Percentiles rank a stretch among this genome's conserved stretches.
These are phyloP conservation scores for Podocnemis expansa DNA, from an alignment of 2,113 vertebrate species.

Conservation along the genomic window DNA sequence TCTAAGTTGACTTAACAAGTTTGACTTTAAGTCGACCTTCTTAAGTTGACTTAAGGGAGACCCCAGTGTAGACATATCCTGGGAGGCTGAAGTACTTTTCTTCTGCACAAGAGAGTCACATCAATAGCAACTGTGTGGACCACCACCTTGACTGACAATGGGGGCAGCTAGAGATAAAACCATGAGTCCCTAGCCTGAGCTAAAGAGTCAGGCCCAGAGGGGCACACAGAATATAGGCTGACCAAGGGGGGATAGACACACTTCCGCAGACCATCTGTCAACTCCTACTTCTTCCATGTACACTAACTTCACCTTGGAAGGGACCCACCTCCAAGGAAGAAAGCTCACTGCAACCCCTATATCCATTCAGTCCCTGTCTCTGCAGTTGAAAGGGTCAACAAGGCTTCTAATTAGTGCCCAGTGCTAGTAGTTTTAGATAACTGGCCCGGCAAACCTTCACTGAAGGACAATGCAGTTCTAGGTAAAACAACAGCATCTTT, in stretches of 20 bases:
- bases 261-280: not conserved
- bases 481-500: not conserved
- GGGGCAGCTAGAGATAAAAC: not conserved
- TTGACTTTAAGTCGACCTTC: too few species aligned
- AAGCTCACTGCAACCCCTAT: not conserved
- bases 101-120: not conserved
- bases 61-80: too few species aligned
- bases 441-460: not conserved
- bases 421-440: not conserved
- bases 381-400: not conserved
- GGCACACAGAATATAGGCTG: not conserved
- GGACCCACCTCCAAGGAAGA: not conserved
- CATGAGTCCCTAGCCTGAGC: not conserved
- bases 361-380: not conserved
- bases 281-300: not conserved
- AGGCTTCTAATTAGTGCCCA: not conserved
- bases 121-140: not conserved
- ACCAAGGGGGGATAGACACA: not conserved
- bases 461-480: not conserved
- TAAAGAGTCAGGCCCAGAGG: not conserved
- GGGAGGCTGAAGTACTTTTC: not conserved
- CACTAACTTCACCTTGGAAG: not conserved
- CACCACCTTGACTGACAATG: not conserved
- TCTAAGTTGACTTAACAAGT: too few species aligned
- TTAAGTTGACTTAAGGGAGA: too few species aligned